These are phyloP conservation scores for Cantharis rustica DNA, from an alignment of 2,888 invertebrate species.

Conservation along the genomic window DNA sequence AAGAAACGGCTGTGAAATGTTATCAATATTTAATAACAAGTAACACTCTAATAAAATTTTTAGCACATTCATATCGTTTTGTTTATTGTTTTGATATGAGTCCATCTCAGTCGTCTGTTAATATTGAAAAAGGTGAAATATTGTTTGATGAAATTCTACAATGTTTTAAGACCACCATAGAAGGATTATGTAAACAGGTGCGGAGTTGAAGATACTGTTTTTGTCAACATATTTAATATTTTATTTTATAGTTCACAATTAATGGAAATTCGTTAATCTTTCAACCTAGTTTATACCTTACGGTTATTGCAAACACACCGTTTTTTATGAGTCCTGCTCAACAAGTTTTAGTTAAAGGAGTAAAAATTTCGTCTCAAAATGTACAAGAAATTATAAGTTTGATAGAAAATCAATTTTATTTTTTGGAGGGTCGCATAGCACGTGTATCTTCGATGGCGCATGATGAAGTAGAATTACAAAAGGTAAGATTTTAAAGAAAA, in stretches of 20 bases:
- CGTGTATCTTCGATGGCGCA: constrained; percentile 61
- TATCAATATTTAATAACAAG: constrained; percentile 61
- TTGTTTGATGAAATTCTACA: constrained; percentile 65
- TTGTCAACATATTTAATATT: neutral
- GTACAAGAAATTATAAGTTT: constrained; percentile 62
- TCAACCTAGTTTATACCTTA: constrained; percentile 71
- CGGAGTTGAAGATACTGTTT: neutral
- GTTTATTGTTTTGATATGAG: constrained; percentile 80
- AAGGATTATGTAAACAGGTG: constrained; percentile 63
- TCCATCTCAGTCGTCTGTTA: constrained; percentile 74
- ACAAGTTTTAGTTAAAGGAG: constrained; percentile 74
- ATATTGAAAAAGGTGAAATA: constrained; percentile 65
- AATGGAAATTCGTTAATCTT: constrained; percentile 68
- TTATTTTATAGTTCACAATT: constrained; percentile 64
- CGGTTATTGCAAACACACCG: constrained; percentile 78
- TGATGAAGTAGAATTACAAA: constrained; percentile 60
- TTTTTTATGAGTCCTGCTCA: constrained; percentile 72
- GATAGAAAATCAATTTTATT: constrained; percentile 63
- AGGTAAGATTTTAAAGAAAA: constrained; percentile 41
- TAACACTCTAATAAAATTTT: constrained; percentile 66
- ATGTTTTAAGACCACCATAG: constrained; percentile 61
- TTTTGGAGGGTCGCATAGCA: constrained; percentile 66
- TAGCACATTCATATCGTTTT: constrained; percentile 72
- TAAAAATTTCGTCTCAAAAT: constrained; percentile 65
- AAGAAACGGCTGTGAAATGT: constrained; percentile 53